Evolutionary conservation across 1,140 invertebrate species (phyloP), one percentile per base, ranked within the genome.

Genomic region (Eupeodes corollae): DNA sequence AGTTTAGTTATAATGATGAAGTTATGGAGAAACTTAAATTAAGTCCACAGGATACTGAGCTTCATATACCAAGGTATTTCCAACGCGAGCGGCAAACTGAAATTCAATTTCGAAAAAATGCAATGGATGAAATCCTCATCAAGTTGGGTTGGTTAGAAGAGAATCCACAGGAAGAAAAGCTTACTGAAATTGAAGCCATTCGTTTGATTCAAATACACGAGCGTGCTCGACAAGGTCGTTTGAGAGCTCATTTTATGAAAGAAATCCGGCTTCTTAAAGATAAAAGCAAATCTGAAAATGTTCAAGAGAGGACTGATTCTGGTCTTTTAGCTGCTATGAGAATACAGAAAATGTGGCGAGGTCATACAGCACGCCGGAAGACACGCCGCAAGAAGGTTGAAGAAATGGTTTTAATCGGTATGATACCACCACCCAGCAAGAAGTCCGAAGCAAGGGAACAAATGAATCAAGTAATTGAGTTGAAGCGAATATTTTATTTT

Each of bases 201-300:
- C 72, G 79, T 30, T 72, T 93, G 1, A 83, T 97, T 47, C 91
- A 95, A 67, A 82, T 80, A 21, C 89, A 94, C 58, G 93, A 96
- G 69, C 70, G 92, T 55, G 91, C 91, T 1, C 75, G 91, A 37
- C 91, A 95, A 67, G 91, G 87, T 18, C 72, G 89, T 38, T 74
- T 72, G 16, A 71, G 91, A 52, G 81, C 88, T 10, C 85, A 91
- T 59, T 91, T 93, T 55, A 92, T 94, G 86, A 85, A 85, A 65
- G 89, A 93, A 70, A 88, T 94, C 45, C 71, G 82, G 19, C 72
- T 79, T 16, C 73, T 83, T 48, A 88, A 86, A 67, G 84, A 88
- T 52, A 83, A 79, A 57, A 74, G 77, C 9, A 80, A 83, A 55
- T 60, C 72, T 11, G 75, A 79, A 48, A 73, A 68, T 11, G 72